These are phyloP conservation scores for Aphodius granarius DNA, from an alignment of 2,888 invertebrate genomes.

Conservation along the genomic window DNA sequence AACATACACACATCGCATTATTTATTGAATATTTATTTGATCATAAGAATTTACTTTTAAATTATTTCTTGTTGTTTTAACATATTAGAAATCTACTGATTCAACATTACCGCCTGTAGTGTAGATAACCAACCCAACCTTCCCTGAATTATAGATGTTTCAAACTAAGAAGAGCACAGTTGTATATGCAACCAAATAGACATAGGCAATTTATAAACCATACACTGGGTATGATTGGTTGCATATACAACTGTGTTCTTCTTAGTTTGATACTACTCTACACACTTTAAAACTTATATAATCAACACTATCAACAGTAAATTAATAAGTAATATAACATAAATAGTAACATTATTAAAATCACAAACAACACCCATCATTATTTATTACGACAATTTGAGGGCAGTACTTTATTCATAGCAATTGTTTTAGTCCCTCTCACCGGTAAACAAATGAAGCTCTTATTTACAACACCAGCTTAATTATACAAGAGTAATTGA, in stretches of 20 bases:
- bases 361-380: neutral
- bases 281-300: no score
- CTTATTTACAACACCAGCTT: neutral
- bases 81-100: neutral
- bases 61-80: neutral
- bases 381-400: neutral
- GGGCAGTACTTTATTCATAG: neutral
- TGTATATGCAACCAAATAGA: no score
- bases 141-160: no score
- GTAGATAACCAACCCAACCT: neutral
- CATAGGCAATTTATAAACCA: no score
- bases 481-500: slow-evolving; percentile 14
- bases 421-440: neutral
- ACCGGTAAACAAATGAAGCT: neutral
- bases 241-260: no score
- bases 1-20: no score
- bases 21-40: no score
- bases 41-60: neutral
- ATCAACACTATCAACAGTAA: no score
- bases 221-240: no score
- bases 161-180: no score
- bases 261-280: no score
- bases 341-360: neutral
- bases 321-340: neutral
- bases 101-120: neutral